Conservation (phyloP, 2,113 vertebrate genomes). For the Psilopogon haemacephalus region DNA sequence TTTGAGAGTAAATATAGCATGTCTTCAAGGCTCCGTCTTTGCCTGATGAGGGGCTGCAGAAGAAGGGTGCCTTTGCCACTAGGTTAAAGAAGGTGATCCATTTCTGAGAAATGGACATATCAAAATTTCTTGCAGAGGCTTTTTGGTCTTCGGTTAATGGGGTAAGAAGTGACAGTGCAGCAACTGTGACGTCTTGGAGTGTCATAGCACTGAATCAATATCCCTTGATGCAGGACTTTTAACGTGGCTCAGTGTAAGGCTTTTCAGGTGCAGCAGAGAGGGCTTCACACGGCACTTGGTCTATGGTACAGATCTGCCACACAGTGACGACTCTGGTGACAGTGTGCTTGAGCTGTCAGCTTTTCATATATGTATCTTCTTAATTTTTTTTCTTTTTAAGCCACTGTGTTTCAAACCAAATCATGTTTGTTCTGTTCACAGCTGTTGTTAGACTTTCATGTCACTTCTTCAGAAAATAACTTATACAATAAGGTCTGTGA, state of each 20-base stretch:
- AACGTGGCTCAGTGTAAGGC: background rate
- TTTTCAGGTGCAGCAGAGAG: background rate
- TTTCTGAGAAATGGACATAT: background rate
- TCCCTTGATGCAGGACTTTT: background rate
- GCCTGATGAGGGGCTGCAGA: background rate
- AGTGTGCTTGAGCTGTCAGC: background rate
- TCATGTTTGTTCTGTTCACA: background rate
- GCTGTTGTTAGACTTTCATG: background rate
- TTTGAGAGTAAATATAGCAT: background rate
- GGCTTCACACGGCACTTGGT: background rate
- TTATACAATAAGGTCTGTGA: background rate
- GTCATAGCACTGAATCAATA: background rate
- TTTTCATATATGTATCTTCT: background rate
- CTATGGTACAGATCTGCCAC: accelerated
- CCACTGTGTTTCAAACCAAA: background rate
- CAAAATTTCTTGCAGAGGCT: background rate
- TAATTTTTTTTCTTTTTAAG: background rate
- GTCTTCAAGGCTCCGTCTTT: background rate
- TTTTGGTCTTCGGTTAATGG: background rate
- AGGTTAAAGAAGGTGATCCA: accelerated
- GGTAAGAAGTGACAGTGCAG: background rate
- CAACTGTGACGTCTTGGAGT: background rate
- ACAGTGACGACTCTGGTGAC: background rate
- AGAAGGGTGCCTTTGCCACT: background rate
- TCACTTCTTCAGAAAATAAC: background rate